These are phyloP conservation scores for Lerema accius DNA, from an alignment of 1,140 invertebrate genomes.

Conservation along the genomic window DNA sequence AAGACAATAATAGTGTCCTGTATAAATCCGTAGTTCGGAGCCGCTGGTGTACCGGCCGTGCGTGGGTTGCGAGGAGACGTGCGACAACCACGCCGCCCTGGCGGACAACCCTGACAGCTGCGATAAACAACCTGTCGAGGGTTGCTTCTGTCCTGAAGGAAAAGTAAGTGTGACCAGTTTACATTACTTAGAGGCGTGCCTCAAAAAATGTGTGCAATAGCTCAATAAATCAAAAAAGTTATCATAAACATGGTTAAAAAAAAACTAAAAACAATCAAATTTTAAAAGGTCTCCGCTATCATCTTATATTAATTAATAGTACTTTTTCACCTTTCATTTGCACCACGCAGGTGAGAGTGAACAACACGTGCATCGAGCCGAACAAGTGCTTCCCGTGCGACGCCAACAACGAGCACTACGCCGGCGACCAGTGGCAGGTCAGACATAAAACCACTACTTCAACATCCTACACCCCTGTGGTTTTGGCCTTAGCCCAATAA, in stretches of 20 bases:
- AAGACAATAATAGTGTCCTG: too few relatives aligned
- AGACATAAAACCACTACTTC: too few relatives aligned
- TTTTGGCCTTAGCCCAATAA: too few relatives aligned
- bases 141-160: constrained; percentile 91
- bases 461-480: too few relatives aligned
- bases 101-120: constrained; percentile 81
- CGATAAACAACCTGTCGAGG: constrained; percentile 84
- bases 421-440: constrained; percentile 85
- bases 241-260: too few relatives aligned
- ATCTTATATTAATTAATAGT: too few relatives aligned
- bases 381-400: constrained; percentile 87
- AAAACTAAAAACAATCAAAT: too few relatives aligned
- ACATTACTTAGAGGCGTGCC: too few relatives aligned
- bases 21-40: constrained; percentile 82
- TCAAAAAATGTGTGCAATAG: too few relatives aligned
- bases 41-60: constrained; percentile 88
- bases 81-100: constrained; percentile 84
- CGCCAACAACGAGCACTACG: constrained; percentile 83
- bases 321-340: too few relatives aligned
- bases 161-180: constrained; percentile 77
- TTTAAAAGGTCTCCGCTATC: too few relatives aligned
- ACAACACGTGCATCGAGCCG: constrained; percentile 84
- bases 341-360: constrained; percentile 82
- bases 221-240: too few relatives aligned
- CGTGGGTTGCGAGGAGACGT: constrained; percentile 87